These are phyloP conservation scores for Nesogale talazaci DNA, from an alignment of 2,113 vertebrate genomes.

Conservation along the genomic window DNA sequence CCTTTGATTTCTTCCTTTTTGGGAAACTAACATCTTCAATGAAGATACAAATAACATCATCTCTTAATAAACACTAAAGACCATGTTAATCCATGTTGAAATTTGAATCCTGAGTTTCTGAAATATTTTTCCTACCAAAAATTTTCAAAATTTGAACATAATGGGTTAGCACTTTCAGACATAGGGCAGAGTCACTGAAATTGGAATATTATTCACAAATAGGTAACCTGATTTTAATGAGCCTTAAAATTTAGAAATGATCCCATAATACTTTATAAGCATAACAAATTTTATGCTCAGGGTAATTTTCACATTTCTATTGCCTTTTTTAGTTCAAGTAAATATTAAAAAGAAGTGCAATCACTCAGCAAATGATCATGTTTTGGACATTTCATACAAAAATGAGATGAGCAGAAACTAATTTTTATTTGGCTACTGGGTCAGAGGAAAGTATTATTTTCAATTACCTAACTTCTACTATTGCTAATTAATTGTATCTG, in stretches of 20 bases:
- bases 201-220: not conserved
- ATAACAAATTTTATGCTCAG: not conserved
- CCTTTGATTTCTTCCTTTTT: not conserved
- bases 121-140: not conserved
- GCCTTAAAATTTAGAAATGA: not conserved
- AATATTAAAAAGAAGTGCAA: not conserved
- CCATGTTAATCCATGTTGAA: not conserved
- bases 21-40: not conserved
- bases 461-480: not conserved
- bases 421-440: not conserved
- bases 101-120: not conserved
- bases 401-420: not conserved
- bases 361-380: not conserved
- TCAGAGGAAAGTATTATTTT: conserved; percentile 10
- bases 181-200: not conserved
- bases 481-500: conserved; percentile 11
- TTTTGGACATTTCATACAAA: not conserved
- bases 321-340: not conserved
- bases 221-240: conserved; percentile 24
- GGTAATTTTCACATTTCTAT: not conserved
- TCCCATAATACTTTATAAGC: conserved; percentile 14
- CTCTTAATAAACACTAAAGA: not conserved
- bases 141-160: not conserved
- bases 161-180: not conserved
- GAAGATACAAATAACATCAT: not conserved